Evolutionary conservation across 2,113 vertebrate genomes (phyloP).

Genomic region (Bubo bubo): DNA sequence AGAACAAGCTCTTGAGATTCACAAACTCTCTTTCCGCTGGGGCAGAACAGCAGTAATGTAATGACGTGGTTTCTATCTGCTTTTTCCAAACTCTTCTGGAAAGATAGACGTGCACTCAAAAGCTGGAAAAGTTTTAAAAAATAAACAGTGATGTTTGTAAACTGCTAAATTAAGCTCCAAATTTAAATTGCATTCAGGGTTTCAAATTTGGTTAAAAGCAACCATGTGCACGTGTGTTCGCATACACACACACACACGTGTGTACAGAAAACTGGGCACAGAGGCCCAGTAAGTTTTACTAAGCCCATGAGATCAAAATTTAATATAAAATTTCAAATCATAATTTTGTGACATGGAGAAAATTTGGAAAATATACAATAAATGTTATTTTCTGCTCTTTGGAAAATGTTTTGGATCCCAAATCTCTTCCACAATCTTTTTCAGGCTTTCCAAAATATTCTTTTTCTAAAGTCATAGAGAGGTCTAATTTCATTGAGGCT

Average conservation of each 20-base stretch:
- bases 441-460: neutral
- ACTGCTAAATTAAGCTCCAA: neutral
- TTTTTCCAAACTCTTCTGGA: neutral
- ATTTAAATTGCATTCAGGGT: neutral
- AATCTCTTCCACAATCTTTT: neutral
- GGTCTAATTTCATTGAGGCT: neutral
- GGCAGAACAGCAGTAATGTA: fast-evolving
- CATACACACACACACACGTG: too few species aligned
- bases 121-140: neutral
- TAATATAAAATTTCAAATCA: neutral
- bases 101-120: neutral
- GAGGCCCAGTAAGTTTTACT: neutral
- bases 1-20: neutral
- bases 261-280: neutral
- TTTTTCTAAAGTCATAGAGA: neutral
- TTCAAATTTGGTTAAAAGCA: neutral
- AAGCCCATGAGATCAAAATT: neutral
- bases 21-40: neutral
- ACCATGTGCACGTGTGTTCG: neutral
- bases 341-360: neutral
- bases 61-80: neutral
- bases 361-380: neutral
- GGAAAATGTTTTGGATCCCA: neutral
- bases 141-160: neutral
- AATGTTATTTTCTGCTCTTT: neutral